phyloP scores from a whole-genome alignment of 2,888 invertebrate genomes.

The Drosophila mettleri region DNA sequence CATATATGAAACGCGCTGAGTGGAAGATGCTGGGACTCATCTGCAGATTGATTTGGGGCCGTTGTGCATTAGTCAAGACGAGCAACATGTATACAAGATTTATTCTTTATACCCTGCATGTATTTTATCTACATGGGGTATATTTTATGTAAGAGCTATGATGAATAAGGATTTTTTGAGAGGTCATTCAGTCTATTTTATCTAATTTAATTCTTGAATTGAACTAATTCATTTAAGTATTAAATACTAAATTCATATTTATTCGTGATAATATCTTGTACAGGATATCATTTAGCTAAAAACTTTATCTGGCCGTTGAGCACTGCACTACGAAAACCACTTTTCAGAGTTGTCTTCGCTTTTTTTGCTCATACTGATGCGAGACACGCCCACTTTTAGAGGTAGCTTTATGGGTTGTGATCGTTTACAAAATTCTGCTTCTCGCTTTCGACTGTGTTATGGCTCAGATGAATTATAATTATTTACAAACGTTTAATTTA shows the following conservation, averaged over 20 bases:
- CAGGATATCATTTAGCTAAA: background rate
- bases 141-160: background rate
- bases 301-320: background rate
- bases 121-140: background rate
- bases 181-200: too few species aligned
- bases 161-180: background rate
- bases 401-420: background rate
- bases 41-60: conserved; percentile 70
- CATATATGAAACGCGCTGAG: conserved; percentile 1
- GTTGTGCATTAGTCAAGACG: conserved; percentile 42
- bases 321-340: background rate
- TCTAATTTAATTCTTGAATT: too few species aligned
- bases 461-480: background rate
- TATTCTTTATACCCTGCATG: conserved; percentile 4
- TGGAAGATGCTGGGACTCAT: conserved; percentile 32
- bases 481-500: conserved; percentile 43
- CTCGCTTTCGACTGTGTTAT: background rate
- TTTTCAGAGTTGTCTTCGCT: background rate
- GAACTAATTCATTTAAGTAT: too few species aligned
- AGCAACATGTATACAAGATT: conserved; percentile 25
- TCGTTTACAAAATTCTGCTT: background rate
- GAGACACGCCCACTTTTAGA: conserved; percentile 53
- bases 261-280: background rate
- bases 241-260: background rate
- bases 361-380: conserved; percentile 48